Evolutionary conservation across 2,113 vertebrate genomes (phyloP), one percentile per base, ranked within the genome.

Genomic region (Etheostoma spectabile): DNA sequence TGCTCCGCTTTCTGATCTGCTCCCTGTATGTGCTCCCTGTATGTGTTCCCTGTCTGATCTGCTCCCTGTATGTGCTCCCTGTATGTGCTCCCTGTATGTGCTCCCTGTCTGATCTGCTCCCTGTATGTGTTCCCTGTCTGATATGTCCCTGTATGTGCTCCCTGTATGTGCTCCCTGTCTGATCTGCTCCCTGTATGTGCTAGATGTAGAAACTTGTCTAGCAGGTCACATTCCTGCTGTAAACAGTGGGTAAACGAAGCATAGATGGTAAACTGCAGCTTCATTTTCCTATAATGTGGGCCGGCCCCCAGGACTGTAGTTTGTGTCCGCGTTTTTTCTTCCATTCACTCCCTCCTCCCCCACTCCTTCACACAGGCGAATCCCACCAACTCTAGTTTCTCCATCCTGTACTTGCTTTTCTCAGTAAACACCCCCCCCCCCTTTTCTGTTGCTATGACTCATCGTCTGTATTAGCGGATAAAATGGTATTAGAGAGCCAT

Each of bases 401-500:
- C 57, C 70, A 55, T 61, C 71, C 86, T 84, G 42, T 59, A 51
- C 42, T 63, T 65, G 13, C 69, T 79, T 48, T 53, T 61, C 74
- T 84, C 82, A 61, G 46, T 45, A 68, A 70, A 59, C 57, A 38
- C 7, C 21, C 49, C 56, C n/a, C 53, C 15, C 76, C 14, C 8
- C 68, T 53, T 35, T 51, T 6, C 30, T 16, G 46, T 68, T 70
- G 78, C 80, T 83, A 90, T 94, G 93, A 94, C 89, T 94, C 93
- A 94, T 86, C 89, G 38, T 69, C 87, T 88, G 82, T 90, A 88
- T 84, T 82, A 88, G 88, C 38, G 38, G 85, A 91, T 91, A 85
- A 87, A 91, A 83, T 24, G 82, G 79, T 83, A 87, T 91, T 86
- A 84, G 83, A 80, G 78, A 60, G 49, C 82, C 63, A 49, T 57